A percentile compares a stretch with the other conserved stretches of the same genome.
These are phyloP conservation scores for Scolopax mira DNA, from an alignment of 2,113 vertebrate genomes.

Conservation along the genomic window DNA sequence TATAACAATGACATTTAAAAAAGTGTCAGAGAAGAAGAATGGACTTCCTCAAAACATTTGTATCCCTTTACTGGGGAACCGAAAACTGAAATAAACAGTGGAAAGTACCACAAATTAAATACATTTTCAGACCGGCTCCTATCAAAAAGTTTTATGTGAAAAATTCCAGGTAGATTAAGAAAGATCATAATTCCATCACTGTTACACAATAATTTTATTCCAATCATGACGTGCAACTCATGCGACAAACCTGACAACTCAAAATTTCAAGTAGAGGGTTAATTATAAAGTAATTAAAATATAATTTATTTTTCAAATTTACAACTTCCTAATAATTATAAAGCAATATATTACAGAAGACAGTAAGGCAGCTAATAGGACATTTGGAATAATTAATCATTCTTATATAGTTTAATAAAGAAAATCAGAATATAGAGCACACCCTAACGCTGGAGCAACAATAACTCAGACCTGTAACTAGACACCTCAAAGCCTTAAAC, in stretches of 20 bases:
- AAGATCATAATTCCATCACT: neutral
- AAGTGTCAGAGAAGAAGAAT: neutral
- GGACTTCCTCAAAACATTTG: neutral
- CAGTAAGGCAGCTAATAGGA: neutral
- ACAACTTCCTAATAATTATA: neutral
- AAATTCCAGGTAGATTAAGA: neutral
- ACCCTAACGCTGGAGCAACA: neutral
- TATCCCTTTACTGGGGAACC: neutral
- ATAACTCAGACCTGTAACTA: neutral
- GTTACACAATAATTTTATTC: neutral
- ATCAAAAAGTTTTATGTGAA: neutral
- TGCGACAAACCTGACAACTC: fast-evolving
- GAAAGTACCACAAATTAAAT: neutral
- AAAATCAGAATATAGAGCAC: neutral
- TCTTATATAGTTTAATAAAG: neutral
- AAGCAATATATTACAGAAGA: neutral
- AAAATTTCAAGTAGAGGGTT: neutral
- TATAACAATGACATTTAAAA: neutral
- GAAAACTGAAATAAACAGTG: neutral
- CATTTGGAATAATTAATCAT: neutral
- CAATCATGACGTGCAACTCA: neutral
- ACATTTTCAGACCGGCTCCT: neutral
- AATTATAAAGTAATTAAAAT: neutral
- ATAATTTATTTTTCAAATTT: neutral
- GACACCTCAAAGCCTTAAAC: neutral